Base-by-base conservation (phyloP, 2,888 invertebrate species). In the Zygogramma bicolorata region DNA sequence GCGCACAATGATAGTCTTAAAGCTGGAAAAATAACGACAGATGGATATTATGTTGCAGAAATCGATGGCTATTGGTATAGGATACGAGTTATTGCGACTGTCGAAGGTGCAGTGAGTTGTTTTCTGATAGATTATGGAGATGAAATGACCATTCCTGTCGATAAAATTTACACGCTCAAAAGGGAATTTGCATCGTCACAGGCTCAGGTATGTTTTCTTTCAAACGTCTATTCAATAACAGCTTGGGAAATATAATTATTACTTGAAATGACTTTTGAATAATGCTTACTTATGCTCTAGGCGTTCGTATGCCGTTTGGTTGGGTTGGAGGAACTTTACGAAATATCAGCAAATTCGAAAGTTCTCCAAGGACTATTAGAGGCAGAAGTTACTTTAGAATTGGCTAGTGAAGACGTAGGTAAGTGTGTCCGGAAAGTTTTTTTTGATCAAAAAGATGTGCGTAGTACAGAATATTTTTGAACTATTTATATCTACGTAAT, bases 61-160 rank as follows among this genome's bases (percentile, higher is more conserved):
- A 84, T 84, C 60, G 87, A 88, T 0, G 84, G 84, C n/a, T 84
- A 82, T 0, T 90, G 89, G 88, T 87, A 86, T 67, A 82, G 90
- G 42, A 88, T 90, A 0, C 81, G 87, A 25, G 87, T 88, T 5
- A 75, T 87, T 46, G 86, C 77, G n/a, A 70, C 79, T 1, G 68
- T 74, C 0, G 80, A 79, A 6, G 85, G 79, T 7, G 76, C 78
- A 7, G 81, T 85, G 6, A 78, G 80, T 46, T 93, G 93, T 65
- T 93, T 93, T 78, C 91, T 94, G 74, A 92, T 95, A 8, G 95
- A 95, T 85, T 91, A 90, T 76, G 95, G 95, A 0, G 94, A 93
- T 77, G 92, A 91, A 74, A 92, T 91, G 59, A 84, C 85, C 15
- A 89, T 93, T 25, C 79, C 87, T 3, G 85, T 89, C 10, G 84